These are phyloP conservation scores for Tupaia tana DNA, from an alignment of 2,113 vertebrate genomes.

Conservation along the genomic window DNA sequence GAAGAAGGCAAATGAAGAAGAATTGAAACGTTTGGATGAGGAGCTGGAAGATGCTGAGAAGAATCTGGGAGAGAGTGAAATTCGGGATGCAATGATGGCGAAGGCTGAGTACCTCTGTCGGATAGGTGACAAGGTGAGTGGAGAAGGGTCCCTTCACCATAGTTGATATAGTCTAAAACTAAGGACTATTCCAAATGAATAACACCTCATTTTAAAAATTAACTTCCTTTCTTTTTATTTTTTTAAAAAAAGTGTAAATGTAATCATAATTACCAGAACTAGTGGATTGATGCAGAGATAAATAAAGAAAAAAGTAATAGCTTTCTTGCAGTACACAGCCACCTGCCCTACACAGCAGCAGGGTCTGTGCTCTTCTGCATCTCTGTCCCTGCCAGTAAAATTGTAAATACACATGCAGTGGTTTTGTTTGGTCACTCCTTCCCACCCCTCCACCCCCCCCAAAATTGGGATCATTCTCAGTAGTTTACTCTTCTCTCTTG, in stretches of 20 bases:
- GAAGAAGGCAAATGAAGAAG: constrained; percentile 97
- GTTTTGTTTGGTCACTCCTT: neutral
- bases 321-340: accelerated
- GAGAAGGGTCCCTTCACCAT: too few species aligned
- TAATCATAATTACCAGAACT: neutral
- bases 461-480: neutral
- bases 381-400: neutral
- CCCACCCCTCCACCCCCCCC: too few species aligned
- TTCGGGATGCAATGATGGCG: constrained; percentile 98
- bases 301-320: neutral
- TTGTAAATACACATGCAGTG: too few species aligned
- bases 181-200: neutral
- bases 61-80: constrained; percentile 97
- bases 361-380: neutral
- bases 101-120: constrained; percentile 97
- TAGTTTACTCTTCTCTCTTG: neutral
- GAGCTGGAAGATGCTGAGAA: constrained; percentile 97
- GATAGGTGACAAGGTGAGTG: constrained; percentile 95
- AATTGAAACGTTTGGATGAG: constrained; percentile 93
- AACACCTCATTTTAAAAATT: neutral
- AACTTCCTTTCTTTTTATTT: neutral
- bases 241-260: neutral
- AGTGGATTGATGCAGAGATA: neutral
- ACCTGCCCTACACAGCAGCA: neutral
- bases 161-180: neutral